A percentile compares a stretch with the other conserved stretches of the same genome.
Evolutionary conservation across 2,888 invertebrate species (phyloP).

Genomic region (Dichetophora obliterata): DNA sequence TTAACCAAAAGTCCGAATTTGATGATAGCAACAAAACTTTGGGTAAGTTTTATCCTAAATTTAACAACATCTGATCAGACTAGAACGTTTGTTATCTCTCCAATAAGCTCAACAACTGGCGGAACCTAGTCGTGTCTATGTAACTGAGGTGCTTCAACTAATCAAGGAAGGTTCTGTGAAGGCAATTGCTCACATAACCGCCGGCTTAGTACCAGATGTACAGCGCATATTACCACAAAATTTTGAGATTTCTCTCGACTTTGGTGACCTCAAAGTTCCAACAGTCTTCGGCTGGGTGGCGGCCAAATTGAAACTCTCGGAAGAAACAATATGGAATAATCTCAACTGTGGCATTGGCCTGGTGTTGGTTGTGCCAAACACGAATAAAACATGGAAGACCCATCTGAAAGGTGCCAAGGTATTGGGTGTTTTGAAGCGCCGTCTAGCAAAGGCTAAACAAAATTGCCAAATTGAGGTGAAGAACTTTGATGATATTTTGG

Average conservation of each 20-base stretch:
- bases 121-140: constrained; percentile 90
- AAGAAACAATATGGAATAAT: constrained; percentile 86
- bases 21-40: constrained; percentile 73
- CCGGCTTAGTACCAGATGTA: constrained; percentile 91
- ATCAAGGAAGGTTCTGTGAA: constrained; percentile 78
- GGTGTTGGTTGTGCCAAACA: constrained; percentile 79
- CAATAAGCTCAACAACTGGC: constrained; percentile 82
- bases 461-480: constrained; percentile 71
- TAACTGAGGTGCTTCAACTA: constrained; percentile 79
- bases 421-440: constrained; percentile 70
- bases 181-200: constrained; percentile 93
- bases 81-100: constrained; percentile 8
- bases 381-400: constrained; percentile 70
- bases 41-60: constrained; percentile 70
- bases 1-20: constrained; percentile 74
- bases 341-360: constrained; percentile 98
- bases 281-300: constrained; percentile 92
- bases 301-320: constrained; percentile 79
- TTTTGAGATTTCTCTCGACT: constrained; percentile 78
- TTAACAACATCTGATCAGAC: neutral
- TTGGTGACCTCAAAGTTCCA: constrained; percentile 79
- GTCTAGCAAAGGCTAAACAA: constrained; percentile 41
- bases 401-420: constrained; percentile 68
- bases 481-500: constrained; percentile 79
- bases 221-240: constrained; percentile 83